Evolutionary conservation across 2,888 invertebrate species (phyloP).

Genomic region (Euplexia lucipara): DNA sequence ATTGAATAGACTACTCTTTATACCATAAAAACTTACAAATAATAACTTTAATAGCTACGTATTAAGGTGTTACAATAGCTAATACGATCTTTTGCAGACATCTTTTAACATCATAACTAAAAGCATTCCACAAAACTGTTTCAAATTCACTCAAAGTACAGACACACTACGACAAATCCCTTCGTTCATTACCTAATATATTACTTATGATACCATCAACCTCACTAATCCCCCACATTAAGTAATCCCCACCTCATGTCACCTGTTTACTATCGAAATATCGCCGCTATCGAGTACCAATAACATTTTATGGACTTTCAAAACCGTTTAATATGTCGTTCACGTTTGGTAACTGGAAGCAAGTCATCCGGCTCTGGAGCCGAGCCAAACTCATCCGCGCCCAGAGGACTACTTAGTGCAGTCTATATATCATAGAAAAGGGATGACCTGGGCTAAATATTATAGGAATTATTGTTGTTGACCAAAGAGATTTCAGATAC

Average conservation of each 20-base stretch:
- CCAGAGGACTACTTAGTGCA: conserved; percentile 58
- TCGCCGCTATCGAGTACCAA: conserved; percentile 55
- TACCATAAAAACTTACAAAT: no score
- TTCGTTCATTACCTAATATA: no score
- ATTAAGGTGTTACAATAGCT: no score
- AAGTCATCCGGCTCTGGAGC: conserved; percentile 57
- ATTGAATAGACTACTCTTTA: no score
- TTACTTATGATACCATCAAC: background rate
- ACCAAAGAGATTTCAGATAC: no score
- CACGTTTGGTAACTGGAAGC: conserved; percentile 51
- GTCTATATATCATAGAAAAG: conserved; percentile 49
- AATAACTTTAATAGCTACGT: no score
- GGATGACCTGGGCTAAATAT: conserved; percentile 39
- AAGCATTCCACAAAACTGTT: no score
- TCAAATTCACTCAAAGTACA: no score
- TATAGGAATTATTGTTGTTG: conserved; percentile 6
- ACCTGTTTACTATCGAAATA: conserved; percentile 60
- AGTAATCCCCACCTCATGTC: conserved; percentile 43
- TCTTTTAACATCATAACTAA: no score
- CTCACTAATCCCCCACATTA: conserved; percentile 34
- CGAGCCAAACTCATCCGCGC: conserved; percentile 63
- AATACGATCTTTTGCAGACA: no score
- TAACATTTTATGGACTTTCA: conserved; percentile 62
- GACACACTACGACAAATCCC: no score
- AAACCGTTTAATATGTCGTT: conserved; percentile 65